These are phyloP conservation scores for Rhinogobius similis DNA, from an alignment of 2,113 vertebrate species.

Conservation along the genomic window DNA sequence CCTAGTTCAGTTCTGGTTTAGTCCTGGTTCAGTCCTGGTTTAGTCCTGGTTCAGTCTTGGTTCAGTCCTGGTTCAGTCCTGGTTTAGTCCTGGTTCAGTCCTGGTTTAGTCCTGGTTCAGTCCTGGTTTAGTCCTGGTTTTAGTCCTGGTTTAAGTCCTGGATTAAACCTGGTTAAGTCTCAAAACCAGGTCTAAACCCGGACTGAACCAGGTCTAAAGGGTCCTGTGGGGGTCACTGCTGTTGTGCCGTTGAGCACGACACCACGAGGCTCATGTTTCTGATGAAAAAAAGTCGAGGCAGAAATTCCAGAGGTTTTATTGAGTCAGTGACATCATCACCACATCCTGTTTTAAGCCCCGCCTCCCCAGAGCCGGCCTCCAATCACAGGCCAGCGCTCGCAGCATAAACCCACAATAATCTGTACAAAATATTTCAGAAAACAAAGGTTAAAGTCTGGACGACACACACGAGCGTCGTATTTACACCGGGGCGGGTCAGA, in stretches of 20 bases:
- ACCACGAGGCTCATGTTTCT: too few relatives aligned
- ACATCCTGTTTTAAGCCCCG: slow-evolving; percentile 1
- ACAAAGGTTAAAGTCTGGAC: background rate
- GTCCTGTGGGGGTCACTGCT: too few relatives aligned
- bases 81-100: too few relatives aligned
- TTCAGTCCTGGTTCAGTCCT: too few relatives aligned
- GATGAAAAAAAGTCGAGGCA: background rate
- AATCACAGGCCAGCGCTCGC: background rate
- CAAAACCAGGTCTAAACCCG: background rate
- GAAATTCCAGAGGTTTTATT: slow-evolving; percentile 59
- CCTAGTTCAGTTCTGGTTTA: too few relatives aligned
- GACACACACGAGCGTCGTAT: background rate
- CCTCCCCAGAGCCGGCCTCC: background rate
- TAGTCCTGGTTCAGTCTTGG: too few relatives aligned
- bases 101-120: too few relatives aligned
- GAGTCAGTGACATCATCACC: slow-evolving; percentile 29
- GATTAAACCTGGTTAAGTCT: too few relatives aligned
- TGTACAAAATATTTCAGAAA: slow-evolving; percentile 1
- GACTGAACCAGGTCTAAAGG: background rate
- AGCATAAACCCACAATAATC: background rate
- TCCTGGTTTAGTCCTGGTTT: too few relatives aligned
- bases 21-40: too few relatives aligned
- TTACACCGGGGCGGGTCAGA: background rate
- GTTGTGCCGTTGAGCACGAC: too few relatives aligned
- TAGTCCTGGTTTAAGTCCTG: too few relatives aligned